A percentile compares a stretch with the other conserved stretches of the same genome.
Evolutionary conservation across 2,797 vertebrate species (phyloP).

Genomic region (Sciaenops ocellatus): DNA sequence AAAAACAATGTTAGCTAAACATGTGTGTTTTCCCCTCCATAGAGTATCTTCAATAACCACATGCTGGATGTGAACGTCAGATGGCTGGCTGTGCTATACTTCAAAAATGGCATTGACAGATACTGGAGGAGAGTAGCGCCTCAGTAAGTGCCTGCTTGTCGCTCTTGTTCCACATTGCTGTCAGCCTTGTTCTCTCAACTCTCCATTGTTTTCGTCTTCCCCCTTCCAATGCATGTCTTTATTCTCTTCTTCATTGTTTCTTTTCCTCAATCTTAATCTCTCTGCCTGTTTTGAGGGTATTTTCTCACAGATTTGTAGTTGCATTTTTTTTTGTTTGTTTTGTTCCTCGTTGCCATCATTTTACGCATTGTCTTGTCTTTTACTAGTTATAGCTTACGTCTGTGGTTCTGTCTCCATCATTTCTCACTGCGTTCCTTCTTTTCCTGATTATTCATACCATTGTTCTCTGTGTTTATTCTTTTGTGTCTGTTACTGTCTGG

Average conservation of each 20-base stretch:
- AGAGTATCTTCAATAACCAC: constrained; percentile 99
- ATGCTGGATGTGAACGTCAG: constrained; percentile 95
- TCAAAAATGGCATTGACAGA: constrained; percentile 98
- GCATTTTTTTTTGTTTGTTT: constrained; percentile 34
- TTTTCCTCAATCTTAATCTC: constrained; percentile 59
- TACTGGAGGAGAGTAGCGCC: constrained; percentile 98
- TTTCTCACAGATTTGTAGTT: constrained; percentile 36
- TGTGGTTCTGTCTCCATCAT: constrained; percentile 25
- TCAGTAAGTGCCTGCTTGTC: constrained; percentile 89
- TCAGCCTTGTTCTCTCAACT: constrained; percentile 19
- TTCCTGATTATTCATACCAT: constrained; percentile 42
- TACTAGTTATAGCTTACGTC: constrained; percentile 31
- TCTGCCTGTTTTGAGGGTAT: constrained; percentile 28
- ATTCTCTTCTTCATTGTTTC: constrained; percentile 32
- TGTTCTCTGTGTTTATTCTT: constrained; percentile 31
- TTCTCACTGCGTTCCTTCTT: constrained; percentile 18
- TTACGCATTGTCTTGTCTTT: constrained; percentile 35
- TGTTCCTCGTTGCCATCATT: constrained; percentile 17
- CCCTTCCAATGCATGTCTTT: constrained; percentile 12
- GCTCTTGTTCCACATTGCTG: constrained; percentile 15
- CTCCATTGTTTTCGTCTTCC: constrained; percentile 25
- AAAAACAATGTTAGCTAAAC: background rate
- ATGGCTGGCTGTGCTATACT: constrained; percentile 98
- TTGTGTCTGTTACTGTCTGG: constrained; percentile 47
- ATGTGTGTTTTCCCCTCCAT: constrained; percentile 12